Evolutionary conservation across 2,888 invertebrate species (phyloP).

Genomic region (Callinectes sapidus): DNA sequence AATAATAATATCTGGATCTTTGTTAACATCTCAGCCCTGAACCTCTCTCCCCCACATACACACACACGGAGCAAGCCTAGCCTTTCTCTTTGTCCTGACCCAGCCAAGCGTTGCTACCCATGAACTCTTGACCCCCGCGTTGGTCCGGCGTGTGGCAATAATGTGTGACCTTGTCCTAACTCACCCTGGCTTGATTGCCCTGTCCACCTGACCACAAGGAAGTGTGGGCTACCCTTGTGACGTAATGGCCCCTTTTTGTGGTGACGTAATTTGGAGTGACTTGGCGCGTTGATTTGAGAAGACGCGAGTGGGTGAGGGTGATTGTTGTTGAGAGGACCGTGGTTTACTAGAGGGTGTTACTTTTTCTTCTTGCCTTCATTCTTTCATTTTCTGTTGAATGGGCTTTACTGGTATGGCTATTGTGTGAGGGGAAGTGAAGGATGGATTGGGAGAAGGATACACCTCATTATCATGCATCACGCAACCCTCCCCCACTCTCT

Average conservation of each 20-base stretch:
- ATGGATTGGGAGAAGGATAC: no score
- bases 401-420: no score
- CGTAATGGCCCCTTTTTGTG: neutral
- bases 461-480: no score
- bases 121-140: neutral
- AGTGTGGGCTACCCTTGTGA: neutral
- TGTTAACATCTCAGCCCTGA: neutral
- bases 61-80: neutral
- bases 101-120: neutral
- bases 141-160: neutral
- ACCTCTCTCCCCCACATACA: neutral
- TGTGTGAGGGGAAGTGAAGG: no score
- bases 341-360: neutral
- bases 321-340: no score
- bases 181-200: neutral
- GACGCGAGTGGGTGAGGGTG: no score
- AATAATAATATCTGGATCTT: neutral
- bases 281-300: no score
- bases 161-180: neutral
- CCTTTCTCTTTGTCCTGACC: conserved; percentile 19
- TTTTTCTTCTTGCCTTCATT: neutral
- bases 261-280: neutral
- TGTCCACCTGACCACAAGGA: neutral
- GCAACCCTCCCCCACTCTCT: conserved; percentile 35
- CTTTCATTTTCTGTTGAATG: neutral